Evolutionary conservation across 2,888 invertebrate species (phyloP), one percentile per base, ranked within the genome.

Genomic region (Tinea semifulvella): DNA sequence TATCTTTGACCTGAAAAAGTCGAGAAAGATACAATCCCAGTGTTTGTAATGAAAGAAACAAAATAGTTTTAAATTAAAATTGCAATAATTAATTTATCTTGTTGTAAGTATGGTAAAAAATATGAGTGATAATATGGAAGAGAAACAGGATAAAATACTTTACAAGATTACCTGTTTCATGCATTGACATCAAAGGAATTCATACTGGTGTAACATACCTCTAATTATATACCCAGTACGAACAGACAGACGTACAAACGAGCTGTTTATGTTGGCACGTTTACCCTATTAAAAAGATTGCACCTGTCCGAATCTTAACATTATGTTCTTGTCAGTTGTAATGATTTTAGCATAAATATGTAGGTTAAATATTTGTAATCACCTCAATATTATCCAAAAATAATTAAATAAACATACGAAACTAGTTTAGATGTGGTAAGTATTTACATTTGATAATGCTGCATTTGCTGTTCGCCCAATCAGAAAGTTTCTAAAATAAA

Each of bases 181-280:
- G 36, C n/a, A 36, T 36, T 10, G 18, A 36, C 36, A 36, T 36
- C 36, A 36, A 36, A 36, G 36, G 18, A 36, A 17, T 36, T 36
- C 18, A 36, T 36, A 36, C 18, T 18, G 7, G 31, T 18, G 36
- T 36, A 10, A 36, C 18, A 18, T 36, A 18, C 18, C 18, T 6
- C 36, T 36, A 36, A 36, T 36, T 36, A 18, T 18, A 18, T 36
- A 18, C 11, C 31, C 31, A 18, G 36, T 36, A 36, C 36, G 36
- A 36, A 13, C 31, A 31, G 31, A 31, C 31, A 31, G 18, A 17
- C 18, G 18, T 36, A 18, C 36, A 18, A 18, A 36, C 18, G 36
- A 36, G 10, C 36, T 36, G 36, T 36, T 36, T 36, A 17, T 16
- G 36, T 36, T 36, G 36, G 36, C 36, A 36, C 36, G 18, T 18